Conservation (phyloP, 2,113 vertebrate genomes). For the Galeopterus variegatus region DNA sequence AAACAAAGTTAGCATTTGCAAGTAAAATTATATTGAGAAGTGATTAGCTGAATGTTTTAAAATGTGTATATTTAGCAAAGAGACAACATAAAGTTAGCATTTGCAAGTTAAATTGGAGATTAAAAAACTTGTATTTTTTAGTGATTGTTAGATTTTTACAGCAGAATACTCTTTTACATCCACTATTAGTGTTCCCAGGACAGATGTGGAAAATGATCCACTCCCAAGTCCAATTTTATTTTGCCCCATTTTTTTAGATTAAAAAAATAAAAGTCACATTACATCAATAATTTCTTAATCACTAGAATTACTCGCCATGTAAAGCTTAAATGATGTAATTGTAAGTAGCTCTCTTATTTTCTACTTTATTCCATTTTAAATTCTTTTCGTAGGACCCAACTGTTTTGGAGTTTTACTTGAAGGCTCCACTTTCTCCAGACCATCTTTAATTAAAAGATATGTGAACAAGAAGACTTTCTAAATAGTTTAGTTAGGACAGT, state of each 20-base stretch:
- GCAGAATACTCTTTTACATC: background rate
- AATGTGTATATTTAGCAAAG: slow-evolving; percentile 12
- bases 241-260: background rate
- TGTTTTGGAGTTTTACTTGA: background rate
- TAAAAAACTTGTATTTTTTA: background rate
- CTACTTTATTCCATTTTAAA: slow-evolving; percentile 33
- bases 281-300: background rate
- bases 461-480: background rate
- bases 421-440: background rate
- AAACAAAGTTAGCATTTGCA: background rate
- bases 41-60: background rate
- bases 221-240: background rate
- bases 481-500: background rate
- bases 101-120: background rate
- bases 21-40: background rate
- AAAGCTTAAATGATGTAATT: background rate
- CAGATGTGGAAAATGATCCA: background rate
- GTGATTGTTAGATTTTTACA: slow-evolving; percentile 14
- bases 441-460: slow-evolving; percentile 52
- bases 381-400: background rate
- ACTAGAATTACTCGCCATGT: slow-evolving; percentile 7
- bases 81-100: background rate
- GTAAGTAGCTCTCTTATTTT: slow-evolving; percentile 49
- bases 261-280: background rate
- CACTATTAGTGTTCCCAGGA: background rate